These are phyloP conservation scores for Heliconius congener DNA, from an alignment of 1,140 invertebrate species.

Conservation along the genomic window DNA sequence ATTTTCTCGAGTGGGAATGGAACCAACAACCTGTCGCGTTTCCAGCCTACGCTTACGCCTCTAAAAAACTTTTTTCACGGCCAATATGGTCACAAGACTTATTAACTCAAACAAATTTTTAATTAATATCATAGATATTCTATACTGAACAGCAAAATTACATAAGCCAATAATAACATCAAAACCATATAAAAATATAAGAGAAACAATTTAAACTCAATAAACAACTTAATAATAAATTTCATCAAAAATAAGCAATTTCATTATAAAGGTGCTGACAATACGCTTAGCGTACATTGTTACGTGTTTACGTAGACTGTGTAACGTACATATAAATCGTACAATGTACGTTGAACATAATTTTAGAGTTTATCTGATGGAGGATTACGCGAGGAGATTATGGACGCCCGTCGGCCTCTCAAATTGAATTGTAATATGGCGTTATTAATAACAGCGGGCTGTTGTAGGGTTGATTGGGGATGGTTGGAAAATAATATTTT, in stretches of 20 bases:
- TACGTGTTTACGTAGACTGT: slow-evolving; percentile 39
- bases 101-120: too few relatives aligned
- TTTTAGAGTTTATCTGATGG: slow-evolving; percentile 73
- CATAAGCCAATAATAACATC: neutral
- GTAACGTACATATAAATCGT: slow-evolving; percentile 36
- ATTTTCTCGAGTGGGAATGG: too few relatives aligned
- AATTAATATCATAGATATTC: neutral
- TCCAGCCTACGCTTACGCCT: too few relatives aligned
- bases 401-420: slow-evolving; percentile 57
- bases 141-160: neutral
- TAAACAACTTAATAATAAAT: slow-evolving; percentile 8
- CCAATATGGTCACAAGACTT: too few relatives aligned
- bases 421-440: slow-evolving; percentile 79
- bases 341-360: slow-evolving; percentile 73
- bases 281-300: slow-evolving; percentile 58
- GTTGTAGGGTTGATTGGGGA: slow-evolving; percentile 51
- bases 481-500: too few relatives aligned
- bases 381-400: slow-evolving; percentile 69
- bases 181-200: neutral
- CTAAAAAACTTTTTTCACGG: too few relatives aligned
- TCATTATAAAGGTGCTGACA: slow-evolving; percentile 52
- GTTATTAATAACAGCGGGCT: slow-evolving; percentile 69
- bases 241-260: slow-evolving; percentile 14
- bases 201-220: slow-evolving; percentile 5
- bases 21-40: too few relatives aligned